Evolutionary conservation across 2,888 invertebrate genomes (phyloP), one percentile per base, ranked within the genome.

Genomic region (Bombyx huttoni): DNA sequence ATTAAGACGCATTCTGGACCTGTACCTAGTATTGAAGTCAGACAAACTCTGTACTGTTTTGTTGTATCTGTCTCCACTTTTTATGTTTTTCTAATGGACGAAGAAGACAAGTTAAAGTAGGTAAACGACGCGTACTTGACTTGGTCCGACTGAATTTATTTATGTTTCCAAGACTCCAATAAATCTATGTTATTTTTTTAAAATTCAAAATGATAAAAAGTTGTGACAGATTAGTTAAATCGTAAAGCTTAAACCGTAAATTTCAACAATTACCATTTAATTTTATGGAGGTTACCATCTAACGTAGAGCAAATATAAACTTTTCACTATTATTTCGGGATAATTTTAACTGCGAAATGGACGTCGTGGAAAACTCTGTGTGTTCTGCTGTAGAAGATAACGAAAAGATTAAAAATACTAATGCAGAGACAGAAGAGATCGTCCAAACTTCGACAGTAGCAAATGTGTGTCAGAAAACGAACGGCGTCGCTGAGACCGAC

Each of bases 391-490:
- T 60, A 53, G 78, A 79, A 51, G 61, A 58, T 54, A 60, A 40
- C 12, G 40, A 40, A 40, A 40, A 40, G 12, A 12, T 40, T 40
- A 40, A 40, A 46, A 81, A 83, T 67, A 57, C 61, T 48, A 73
- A 59, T 58, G 57, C 60, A 54, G 70, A 71, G 61, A 63, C 54
- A 14, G 58, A 58, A 10, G 56, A 56, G 52, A 63, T 56, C 49
- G 56, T 56, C 49, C 63, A 61, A 49, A 60, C 64, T 58, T 61
- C 65, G 53, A 58, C 56, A 56, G 72, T 71, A 58, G 63, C 64
- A 55, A 70, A 79, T 66, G 70, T 71, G 54, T 77, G 79, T 73
- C 78, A 71, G 57, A 77, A 77, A 75, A 68, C 84, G 54, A 86
- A 87, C 65, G 86, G 86, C 62, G 73, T 81, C 57, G 68, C 71